phyloP scores from a whole-genome alignment of 1,140 invertebrate species.

The Platyura marginata region DNA sequence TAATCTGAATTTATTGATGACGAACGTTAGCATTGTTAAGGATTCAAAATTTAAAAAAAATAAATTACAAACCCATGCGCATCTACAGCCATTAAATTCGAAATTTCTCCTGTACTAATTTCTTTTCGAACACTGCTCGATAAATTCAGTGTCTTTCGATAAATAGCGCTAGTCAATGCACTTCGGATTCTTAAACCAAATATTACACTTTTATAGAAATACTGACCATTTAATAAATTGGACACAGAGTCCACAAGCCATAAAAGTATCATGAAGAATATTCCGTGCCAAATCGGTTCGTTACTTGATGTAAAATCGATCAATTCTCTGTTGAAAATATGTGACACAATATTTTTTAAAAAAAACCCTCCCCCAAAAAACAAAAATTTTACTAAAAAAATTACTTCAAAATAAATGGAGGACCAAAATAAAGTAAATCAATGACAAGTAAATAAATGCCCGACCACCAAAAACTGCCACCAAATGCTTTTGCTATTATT shows the following conservation, averaged over 20 bases:
- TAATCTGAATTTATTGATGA: too few relatives aligned
- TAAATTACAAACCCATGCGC: slow-evolving; percentile 70
- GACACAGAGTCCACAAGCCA: slow-evolving; percentile 68
- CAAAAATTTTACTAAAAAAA: too few relatives aligned
- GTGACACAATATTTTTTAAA: slow-evolving; percentile 11
- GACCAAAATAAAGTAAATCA: slow-evolving; percentile 68
- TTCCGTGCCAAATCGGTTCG: slow-evolving; percentile 36
- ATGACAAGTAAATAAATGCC: slow-evolving; percentile 55
- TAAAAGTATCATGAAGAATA: slow-evolving; percentile 57
- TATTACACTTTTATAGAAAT: slow-evolving; percentile 78
- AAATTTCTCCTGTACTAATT: slow-evolving; percentile 78
- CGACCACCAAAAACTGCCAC: slow-evolving; percentile 59
- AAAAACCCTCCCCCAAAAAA: too few relatives aligned
- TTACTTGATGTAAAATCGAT: not conserved
- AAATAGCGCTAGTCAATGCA: slow-evolving; percentile 81
- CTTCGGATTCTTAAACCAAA: slow-evolving; percentile 84
- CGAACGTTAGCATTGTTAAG: too few relatives aligned
- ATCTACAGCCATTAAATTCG: slow-evolving; percentile 72
- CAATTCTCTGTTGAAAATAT: not conserved
- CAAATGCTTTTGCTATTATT: slow-evolving; percentile 65
- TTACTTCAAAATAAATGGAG: slow-evolving; percentile 51
- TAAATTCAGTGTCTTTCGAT: slow-evolving; percentile 68
- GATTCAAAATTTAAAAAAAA: too few relatives aligned
- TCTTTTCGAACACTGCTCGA: slow-evolving; percentile 62
- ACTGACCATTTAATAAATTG: slow-evolving; percentile 74